These are phyloP conservation scores for Timema cristinae DNA, from an alignment of 2,888 invertebrate genomes.

Conservation along the genomic window DNA sequence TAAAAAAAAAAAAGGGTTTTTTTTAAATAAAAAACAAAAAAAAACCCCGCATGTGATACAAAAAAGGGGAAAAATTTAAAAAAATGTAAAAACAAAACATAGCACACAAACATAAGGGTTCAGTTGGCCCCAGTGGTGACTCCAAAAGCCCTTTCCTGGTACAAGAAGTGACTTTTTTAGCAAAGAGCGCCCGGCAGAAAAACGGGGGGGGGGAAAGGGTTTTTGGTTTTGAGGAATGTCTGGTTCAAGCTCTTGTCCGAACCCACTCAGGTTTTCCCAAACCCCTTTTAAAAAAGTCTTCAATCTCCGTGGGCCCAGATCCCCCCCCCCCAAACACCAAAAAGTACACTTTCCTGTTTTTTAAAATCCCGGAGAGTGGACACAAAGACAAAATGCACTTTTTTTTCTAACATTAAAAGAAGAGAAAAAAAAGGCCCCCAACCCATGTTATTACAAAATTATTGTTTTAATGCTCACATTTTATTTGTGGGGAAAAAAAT, in stretches of 20 bases:
- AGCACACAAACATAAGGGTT: too few species aligned
- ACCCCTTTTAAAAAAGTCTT: conserved; percentile 92
- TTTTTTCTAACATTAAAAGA: background rate
- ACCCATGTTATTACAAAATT: too few species aligned
- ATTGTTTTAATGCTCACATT: too few species aligned
- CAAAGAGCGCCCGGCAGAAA: conserved; percentile 85
- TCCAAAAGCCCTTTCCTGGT: conserved; percentile 35
- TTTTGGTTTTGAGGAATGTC: conserved; percentile 95
- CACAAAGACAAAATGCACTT: background rate
- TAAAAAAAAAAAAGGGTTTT: too few species aligned
- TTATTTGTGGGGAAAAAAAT: too few species aligned
- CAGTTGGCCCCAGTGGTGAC: too few species aligned
- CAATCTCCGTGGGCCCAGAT: conserved; percentile 72
- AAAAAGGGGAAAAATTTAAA: too few species aligned
- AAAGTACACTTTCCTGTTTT: background rate
- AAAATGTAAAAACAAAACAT: too few species aligned
- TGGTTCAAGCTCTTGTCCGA: conserved; percentile 93
- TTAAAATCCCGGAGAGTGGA: background rate
- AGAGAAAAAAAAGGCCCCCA: background rate
- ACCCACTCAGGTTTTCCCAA: conserved; percentile 95
- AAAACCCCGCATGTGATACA: too few species aligned
- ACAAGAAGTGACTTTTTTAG: conserved; percentile 48
- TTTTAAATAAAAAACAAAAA: too few species aligned
- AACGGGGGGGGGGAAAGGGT: conserved; percentile 93
- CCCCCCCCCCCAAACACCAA: conserved; percentile 54